A percentile compares a stretch with the other conserved stretches of the same genome.
These are phyloP conservation scores for Lutraria rhynchaena DNA, from an alignment of 1,140 invertebrate genomes.

Conservation along the genomic window DNA sequence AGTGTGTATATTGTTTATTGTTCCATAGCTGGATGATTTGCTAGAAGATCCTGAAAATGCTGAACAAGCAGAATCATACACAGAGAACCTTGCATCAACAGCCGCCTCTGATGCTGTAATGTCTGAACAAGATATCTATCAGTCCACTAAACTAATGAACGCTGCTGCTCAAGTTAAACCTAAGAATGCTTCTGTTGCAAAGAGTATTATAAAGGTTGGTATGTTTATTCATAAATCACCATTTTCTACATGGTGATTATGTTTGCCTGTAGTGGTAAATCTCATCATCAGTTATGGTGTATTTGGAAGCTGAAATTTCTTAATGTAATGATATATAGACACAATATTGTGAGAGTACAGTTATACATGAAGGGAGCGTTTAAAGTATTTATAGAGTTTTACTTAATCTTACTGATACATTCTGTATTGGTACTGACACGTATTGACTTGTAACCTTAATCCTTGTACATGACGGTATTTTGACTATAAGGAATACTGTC, in stretches of 20 bases:
- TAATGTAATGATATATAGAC: too few relatives aligned
- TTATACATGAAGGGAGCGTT: too few relatives aligned
- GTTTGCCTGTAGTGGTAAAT: not conserved
- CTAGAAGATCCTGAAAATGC: conserved; percentile 10
- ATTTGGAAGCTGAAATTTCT: not conserved
- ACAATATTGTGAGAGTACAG: too few relatives aligned
- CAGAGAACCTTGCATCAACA: conserved; percentile 23
- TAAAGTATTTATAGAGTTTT: too few relatives aligned
- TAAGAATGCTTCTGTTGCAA: conserved; percentile 40
- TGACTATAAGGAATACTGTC: too few relatives aligned
- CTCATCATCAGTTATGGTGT: not conserved
- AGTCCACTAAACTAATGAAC: conserved; percentile 47
- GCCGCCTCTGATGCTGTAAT: not conserved
- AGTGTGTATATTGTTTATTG: too few relatives aligned
- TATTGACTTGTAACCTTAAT: too few relatives aligned
- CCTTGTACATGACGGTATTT: too few relatives aligned
- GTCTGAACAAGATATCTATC: conserved; percentile 48
- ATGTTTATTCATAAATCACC: not conserved
- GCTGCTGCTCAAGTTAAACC: conserved; percentile 22
- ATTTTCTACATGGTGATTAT: not conserved
- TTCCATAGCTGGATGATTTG: conserved; percentile 9
- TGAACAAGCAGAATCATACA: conserved; percentile 33
- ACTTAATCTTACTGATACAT: too few relatives aligned
- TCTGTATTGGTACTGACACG: too few relatives aligned
- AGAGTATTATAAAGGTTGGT: conserved; percentile 35